phyloP scores from a whole-genome alignment of 1,140 invertebrate genomes.

The Cotesia chilonis region DNA sequence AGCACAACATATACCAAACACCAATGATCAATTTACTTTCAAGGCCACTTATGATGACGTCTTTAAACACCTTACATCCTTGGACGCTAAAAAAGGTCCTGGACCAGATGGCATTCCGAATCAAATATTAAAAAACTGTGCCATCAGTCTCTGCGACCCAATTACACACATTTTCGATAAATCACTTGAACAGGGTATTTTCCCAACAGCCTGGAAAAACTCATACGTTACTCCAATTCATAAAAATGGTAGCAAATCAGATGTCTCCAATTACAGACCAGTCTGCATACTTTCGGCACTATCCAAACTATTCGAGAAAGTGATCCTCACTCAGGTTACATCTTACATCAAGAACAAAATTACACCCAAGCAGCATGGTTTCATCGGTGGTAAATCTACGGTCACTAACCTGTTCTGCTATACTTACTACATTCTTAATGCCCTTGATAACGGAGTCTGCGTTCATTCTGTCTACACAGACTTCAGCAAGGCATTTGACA shows the following conservation, averaged over 20 bases:
- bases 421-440: too few species aligned
- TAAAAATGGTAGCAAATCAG: background rate
- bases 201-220: constrained; percentile 11
- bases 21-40: background rate
- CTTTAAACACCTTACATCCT: background rate
- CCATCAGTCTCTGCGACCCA: too few species aligned
- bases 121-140: background rate
- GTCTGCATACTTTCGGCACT: background rate
- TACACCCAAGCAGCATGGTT: too few species aligned
- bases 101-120: background rate
- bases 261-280: constrained; percentile 10
- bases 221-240: background rate
- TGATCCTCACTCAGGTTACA: too few species aligned
- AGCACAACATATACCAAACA: background rate
- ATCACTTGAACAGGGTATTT: background rate
- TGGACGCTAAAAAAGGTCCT: background rate
- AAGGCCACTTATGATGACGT: background rate
- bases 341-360: too few species aligned
- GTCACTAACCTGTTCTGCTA: too few species aligned
- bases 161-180: background rate
- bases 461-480: too few species aligned
- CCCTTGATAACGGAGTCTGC: too few species aligned
- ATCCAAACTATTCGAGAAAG: background rate
- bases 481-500: too few species aligned
- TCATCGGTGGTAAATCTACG: too few species aligned